A percentile compares a stretch with the other conserved stretches of the same genome.
Conservation (phyloP, 2,113 vertebrate genomes). For the Gobio gobio region DNA sequence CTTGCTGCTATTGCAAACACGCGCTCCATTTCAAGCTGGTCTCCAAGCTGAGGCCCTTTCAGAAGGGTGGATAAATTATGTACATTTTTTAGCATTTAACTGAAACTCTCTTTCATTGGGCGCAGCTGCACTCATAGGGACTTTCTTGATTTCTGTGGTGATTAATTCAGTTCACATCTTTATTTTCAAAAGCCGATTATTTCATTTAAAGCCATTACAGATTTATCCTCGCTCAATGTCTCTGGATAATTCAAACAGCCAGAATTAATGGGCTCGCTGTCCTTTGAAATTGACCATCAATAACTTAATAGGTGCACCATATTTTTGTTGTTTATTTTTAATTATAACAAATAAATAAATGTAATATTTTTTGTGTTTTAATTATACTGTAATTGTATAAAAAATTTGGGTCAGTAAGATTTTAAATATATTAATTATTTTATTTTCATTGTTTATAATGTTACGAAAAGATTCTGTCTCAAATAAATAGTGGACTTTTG, state of each 20-base stretch:
- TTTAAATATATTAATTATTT: background rate
- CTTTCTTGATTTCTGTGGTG: slow-evolving; percentile 26
- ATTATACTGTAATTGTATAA: background rate
- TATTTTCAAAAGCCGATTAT: slow-evolving; percentile 24
- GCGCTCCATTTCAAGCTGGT: slow-evolving; percentile 30
- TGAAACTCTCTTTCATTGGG: slow-evolving; percentile 38
- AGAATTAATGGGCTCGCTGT: background rate
- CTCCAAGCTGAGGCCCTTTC: slow-evolving; percentile 13
- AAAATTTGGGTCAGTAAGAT: too few relatives aligned
- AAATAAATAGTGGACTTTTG: too few relatives aligned
- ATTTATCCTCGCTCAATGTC: background rate
- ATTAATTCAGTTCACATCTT: slow-evolving; percentile 42
- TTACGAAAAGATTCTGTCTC: too few relatives aligned
- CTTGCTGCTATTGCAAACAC: background rate
- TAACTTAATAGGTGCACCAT: background rate
- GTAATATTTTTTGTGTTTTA: background rate
- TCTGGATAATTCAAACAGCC: slow-evolving; percentile 24
- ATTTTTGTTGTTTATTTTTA: background rate
- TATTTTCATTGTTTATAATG: background rate
- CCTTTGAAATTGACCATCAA: slow-evolving; percentile 5
- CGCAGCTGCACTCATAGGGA: slow-evolving; percentile 31
- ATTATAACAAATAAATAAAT: background rate
- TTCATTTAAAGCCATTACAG: slow-evolving; percentile 25
- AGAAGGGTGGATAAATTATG: slow-evolving; percentile 43
- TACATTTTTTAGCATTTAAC: slow-evolving; percentile 34